Evolutionary conservation across 2,113 vertebrate species (phyloP), one percentile per base, ranked within the genome.

Genomic region (Rhea americana): DNA sequence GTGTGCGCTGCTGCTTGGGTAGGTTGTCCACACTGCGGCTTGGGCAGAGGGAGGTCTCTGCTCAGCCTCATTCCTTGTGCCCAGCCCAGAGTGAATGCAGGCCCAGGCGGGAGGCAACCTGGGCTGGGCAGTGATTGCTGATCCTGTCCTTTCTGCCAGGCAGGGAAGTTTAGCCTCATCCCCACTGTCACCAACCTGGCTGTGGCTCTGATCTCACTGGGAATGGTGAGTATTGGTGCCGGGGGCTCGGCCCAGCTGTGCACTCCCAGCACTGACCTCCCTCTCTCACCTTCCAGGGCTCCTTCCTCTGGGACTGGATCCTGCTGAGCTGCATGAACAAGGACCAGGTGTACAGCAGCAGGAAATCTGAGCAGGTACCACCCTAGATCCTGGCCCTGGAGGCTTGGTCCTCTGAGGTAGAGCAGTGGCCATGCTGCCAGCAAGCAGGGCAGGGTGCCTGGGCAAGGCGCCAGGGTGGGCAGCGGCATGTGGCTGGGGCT

Each of bases 281-380:
- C 17, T 72, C 67, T n/a, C 20, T 19, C 65, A 30, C 67, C 37
- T n/a, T 76, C n/a, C 77, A 99, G 99, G 99, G 98, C 35, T 98
- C 98, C n/a, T 98, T 99, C 55, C 97, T 99, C 79, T 99, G 99
- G 22, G 99, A 99, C 96, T 99, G 99, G 99, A 98, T 99, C 93
- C 97, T 99, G 97, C 94, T 99, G 91, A 99, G 98, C 2, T 99
- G 99, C 97, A 98, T 99, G 92, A 99, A 99, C 95, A 99, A 99
- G 96, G 97, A 99, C 80, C 98, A 98, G 84, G 85, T 98, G 90
- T 99, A 99, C 97, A 99, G 98, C 71, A 96, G 98, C 12, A 98
- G 97, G 94, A 99, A 99, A 95, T 99, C 98, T 63, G 99, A 99
- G 86, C 98, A 98, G 95, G 98, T 99, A 96, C 97, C 94, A 19